Percentiles rank a stretch among this genome's conserved stretches.
Conservation (phyloP, 30 jellyfish, hydroid and myxozoan species). For the Pelagia noctiluca region DNA sequence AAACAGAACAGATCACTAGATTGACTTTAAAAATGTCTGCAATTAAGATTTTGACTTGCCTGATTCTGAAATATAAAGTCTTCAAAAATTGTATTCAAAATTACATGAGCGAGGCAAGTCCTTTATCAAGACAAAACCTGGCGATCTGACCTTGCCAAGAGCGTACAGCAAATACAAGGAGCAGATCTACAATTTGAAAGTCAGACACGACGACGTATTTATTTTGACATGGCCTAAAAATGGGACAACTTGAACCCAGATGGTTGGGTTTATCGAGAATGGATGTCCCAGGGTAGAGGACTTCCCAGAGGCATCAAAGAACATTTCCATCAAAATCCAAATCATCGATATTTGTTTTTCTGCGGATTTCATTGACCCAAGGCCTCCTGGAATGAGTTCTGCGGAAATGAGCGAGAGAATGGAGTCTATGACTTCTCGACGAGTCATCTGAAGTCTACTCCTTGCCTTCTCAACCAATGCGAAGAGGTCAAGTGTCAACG, state of each 20-base stretch:
- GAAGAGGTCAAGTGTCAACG: conserved; percentile 48
- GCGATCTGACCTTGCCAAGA: conserved; percentile 18
- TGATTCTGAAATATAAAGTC: not conserved
- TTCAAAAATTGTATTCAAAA: not conserved
- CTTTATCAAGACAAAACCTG: conserved; percentile 32
- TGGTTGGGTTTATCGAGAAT: conserved; percentile 31
- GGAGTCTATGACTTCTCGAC: conserved; percentile 44
- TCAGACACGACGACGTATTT: conserved; percentile 28
- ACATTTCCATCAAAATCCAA: not conserved
- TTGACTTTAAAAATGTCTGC: not conserved
- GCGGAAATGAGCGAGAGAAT: not conserved
- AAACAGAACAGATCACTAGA: too few species aligned
- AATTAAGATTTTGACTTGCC: conserved; percentile 2
- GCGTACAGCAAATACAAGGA: conserved; percentile 34
- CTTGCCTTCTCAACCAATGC: conserved; percentile 37
- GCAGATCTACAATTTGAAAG: conserved; percentile 31
- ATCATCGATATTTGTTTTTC: not conserved
- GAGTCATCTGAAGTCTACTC: conserved; percentile 25
- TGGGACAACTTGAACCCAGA: conserved; percentile 59
- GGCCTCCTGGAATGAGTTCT: not conserved
- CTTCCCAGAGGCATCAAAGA: not conserved
- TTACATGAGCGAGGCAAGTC: not conserved
- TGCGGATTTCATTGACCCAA: not conserved
- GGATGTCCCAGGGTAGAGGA: too few species aligned
- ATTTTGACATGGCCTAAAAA: conserved; percentile 52